Evolutionary conservation across 2,113 vertebrate genomes (phyloP), one percentile per base, ranked within the genome.

Genomic region (Oenanthe melanoleuca): DNA sequence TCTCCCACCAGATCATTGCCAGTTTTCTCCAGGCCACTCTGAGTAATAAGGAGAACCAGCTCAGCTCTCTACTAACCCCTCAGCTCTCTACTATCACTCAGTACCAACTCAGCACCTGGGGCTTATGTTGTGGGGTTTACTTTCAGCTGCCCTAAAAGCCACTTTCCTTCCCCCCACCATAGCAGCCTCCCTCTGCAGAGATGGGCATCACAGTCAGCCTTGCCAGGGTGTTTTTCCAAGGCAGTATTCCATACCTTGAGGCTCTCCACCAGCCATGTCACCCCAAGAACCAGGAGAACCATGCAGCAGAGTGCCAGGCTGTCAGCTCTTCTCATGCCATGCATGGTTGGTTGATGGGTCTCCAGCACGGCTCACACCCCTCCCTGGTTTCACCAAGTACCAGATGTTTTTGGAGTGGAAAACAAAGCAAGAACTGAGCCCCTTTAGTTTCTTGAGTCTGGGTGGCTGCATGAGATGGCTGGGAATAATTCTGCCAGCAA

Each of bases 281-380:
- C 26, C 38, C 82, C 59, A 14, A 2, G 11, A n/a, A 7, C 28
- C 42, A 71, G 52, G 20, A 89, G 42, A 34, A 59, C 21, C 34
- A 31, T 7, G 1, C 11, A 29, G 37, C 12, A 55, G 37, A 0
- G 0, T 42, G 33, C 33, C 73, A 45, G 73, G n/a, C 11, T 60
- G 6, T 18, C 45, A 17, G 31, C 19, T 67, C 63, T 29, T 49
- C 55, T 63, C 42, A 56, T 59, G 64, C 23, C 57, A 64, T 0
- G 11, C 12, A 4, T 25, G 28, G 4, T 12, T 33, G 71, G 9
- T 47, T 78, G 56, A 28, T 49, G 55, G 12, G 18, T 52, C 33
- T 69, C 37, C 33, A 80, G 60, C 55, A 14, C 5, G 47, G 40
- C 26, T 91, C 65, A 40, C 38, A n/a, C 21, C n/a, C 71, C 63